Evolutionary conservation across 2,888 invertebrate species (phyloP).

Genomic region (Caenorhabditis zanzibari): DNA sequence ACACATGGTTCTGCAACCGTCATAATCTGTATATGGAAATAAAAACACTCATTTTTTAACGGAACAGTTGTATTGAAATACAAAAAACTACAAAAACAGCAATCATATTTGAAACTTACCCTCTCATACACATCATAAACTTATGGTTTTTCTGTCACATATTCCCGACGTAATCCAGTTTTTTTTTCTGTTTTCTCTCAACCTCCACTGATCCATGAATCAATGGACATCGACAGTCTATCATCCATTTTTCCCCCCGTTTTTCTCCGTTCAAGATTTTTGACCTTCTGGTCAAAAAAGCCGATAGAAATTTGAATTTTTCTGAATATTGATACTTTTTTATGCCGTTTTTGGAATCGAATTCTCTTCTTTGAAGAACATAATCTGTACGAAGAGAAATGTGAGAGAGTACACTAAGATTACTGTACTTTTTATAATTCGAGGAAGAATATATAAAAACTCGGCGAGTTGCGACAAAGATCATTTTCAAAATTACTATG

Average conservation of each 20-base stretch:
- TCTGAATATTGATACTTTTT: constrained; percentile 24
- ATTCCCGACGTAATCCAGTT: constrained; percentile 31
- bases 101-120: constrained; percentile 3
- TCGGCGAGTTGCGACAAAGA: constrained; percentile 4
- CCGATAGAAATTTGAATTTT: constrained; percentile 51
- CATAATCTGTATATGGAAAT: constrained; percentile 11
- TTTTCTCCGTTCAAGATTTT: constrained; percentile 48
- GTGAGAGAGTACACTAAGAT: background rate
- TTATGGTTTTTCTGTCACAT: constrained; percentile 20
- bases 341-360: background rate
- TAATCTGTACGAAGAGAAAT: background rate
- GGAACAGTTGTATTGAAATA: constrained; percentile 16
- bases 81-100: constrained; percentile 7
- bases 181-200: background rate
- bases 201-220: constrained; percentile 28
- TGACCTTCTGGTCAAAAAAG: constrained; percentile 56
- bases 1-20: background rate
- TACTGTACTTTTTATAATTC: constrained; percentile 13
- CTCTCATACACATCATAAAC: constrained; percentile 11
- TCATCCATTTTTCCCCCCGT: background rate
- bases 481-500: background rate
- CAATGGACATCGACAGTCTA: constrained; percentile 29
- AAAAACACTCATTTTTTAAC: background rate
- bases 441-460: background rate
- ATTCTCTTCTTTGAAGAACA: constrained; percentile 39